Evolutionary conservation across 2,888 invertebrate genomes (phyloP).

Genomic region (Parascotia fuliginaria): DNA sequence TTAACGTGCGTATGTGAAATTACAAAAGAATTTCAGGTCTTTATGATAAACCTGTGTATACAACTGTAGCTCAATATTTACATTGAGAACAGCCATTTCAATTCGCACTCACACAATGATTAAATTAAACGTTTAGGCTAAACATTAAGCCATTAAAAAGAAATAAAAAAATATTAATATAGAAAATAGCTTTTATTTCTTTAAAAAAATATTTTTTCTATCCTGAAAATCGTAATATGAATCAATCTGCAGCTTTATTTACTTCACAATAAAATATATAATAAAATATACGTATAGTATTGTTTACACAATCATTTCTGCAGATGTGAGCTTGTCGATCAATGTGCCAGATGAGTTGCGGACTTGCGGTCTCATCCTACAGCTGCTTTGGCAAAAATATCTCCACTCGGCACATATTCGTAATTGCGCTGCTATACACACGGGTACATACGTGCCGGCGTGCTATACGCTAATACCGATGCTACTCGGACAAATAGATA

Average conservation of each 20-base stretch:
- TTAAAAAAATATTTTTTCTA: conserved; percentile 12
- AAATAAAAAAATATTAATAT: conserved; percentile 12
- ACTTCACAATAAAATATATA: too few species aligned
- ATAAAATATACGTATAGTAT: conserved; percentile 11
- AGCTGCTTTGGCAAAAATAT: conserved; percentile 76
- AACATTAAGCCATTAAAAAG: conserved; percentile 33
- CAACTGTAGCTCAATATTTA: conserved; percentile 30
- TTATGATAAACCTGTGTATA: conserved; percentile 16
- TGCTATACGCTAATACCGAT: conserved; percentile 49
- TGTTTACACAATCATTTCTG: conserved; percentile 40
- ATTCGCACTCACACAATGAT: conserved; percentile 22
- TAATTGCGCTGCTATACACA: conserved; percentile 42
- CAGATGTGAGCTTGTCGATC: conserved; percentile 46
- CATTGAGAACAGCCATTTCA: conserved; percentile 16
- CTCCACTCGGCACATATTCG: conserved; percentile 67
- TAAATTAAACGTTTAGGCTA: conserved; percentile 18
- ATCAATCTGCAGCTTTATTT: too few species aligned
- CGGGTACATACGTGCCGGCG: too few species aligned
- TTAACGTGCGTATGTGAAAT: not conserved
- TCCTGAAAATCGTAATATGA: too few species aligned
- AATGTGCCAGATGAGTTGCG: conserved; percentile 62
- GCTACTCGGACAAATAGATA: conserved; percentile 65
- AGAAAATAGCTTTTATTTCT: conserved; percentile 15
- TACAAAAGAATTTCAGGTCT: not conserved
- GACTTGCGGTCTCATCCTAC: conserved; percentile 66